Evolutionary conservation across 37 sponge, comb jelly and placozoan genomes (phyloP).

Genomic region (Chondrilla cf. caribensis): DNA sequence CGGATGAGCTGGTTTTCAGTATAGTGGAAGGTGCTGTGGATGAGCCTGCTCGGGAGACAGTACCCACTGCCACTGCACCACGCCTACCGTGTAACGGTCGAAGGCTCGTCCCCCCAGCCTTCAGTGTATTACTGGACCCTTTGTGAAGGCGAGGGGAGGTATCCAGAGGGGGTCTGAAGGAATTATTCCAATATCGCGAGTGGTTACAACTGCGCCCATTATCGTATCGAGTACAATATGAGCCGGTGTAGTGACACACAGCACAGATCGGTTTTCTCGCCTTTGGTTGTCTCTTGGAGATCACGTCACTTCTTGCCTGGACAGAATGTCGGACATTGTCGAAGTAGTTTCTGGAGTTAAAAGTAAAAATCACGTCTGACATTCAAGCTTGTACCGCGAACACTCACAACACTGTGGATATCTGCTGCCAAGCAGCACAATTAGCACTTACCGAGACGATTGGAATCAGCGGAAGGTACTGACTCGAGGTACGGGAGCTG

Average conservation of each 20-base stretch:
- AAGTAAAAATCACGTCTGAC: background rate
- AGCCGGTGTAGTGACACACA: background rate
- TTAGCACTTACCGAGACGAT: too few relatives aligned
- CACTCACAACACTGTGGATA: too few relatives aligned
- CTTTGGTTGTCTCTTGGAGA: background rate
- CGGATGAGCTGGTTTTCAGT: background rate
- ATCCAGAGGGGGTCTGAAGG: background rate
- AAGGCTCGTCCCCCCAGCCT: conserved; percentile 36
- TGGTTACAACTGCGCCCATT: background rate
- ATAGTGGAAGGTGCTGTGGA: background rate
- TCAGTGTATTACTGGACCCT: conserved; percentile 45
- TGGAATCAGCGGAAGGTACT: too few relatives aligned
- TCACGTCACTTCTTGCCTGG: background rate
- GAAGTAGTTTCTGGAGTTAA: background rate
- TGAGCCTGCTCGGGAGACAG: background rate
- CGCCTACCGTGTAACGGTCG: background rate
- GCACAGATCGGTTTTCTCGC: background rate
- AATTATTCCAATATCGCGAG: background rate
- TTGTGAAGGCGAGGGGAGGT: background rate
- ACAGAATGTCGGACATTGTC: background rate
- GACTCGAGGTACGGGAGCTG: too few relatives aligned
- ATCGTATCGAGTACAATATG: background rate
- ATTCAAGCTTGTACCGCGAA: too few relatives aligned
- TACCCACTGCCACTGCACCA: background rate
- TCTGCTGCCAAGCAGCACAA: too few relatives aligned